Conservation (phyloP, 2,888 invertebrate genomes). For the Metellina segmentata region DNA sequence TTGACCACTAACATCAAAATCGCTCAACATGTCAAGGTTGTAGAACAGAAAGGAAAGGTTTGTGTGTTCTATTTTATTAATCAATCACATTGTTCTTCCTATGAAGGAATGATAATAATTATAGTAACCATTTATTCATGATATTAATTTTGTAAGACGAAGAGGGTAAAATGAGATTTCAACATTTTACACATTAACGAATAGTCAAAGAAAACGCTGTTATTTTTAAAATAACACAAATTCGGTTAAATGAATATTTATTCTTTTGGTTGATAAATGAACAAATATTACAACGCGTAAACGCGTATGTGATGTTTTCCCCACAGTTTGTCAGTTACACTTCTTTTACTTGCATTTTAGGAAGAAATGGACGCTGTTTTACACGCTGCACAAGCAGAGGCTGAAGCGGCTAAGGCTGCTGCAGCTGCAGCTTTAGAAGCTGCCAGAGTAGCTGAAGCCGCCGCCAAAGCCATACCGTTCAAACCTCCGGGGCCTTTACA, state of each 20-base stretch:
- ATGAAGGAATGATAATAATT: too few species aligned
- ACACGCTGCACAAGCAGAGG: slow-evolving; percentile 82
- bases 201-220: too few species aligned
- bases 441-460: slow-evolving; percentile 82
- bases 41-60: slow-evolving; percentile 80
- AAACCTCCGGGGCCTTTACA: slow-evolving; percentile 50
- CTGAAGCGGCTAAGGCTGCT: slow-evolving; percentile 82
- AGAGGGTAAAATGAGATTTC: too few species aligned
- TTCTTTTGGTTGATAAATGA: too few species aligned
- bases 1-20: slow-evolving; percentile 84
- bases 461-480: slow-evolving; percentile 79
- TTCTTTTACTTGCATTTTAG: slow-evolving; percentile 75
- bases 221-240: too few species aligned
- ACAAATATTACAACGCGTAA: too few species aligned
- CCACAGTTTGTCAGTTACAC: not conserved
- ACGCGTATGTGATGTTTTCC: too few species aligned
- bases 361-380: slow-evolving; percentile 82
- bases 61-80: not conserved
- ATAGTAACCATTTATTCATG: too few species aligned
- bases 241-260: too few species aligned
- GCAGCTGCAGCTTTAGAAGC: slow-evolving; percentile 82
- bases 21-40: slow-evolving; percentile 83
- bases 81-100: too few species aligned
- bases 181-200: too few species aligned
- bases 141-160: too few species aligned